Evolutionary conservation across 2,888 invertebrate species (phyloP).

Genomic region (Syrista parreyssii): DNA sequence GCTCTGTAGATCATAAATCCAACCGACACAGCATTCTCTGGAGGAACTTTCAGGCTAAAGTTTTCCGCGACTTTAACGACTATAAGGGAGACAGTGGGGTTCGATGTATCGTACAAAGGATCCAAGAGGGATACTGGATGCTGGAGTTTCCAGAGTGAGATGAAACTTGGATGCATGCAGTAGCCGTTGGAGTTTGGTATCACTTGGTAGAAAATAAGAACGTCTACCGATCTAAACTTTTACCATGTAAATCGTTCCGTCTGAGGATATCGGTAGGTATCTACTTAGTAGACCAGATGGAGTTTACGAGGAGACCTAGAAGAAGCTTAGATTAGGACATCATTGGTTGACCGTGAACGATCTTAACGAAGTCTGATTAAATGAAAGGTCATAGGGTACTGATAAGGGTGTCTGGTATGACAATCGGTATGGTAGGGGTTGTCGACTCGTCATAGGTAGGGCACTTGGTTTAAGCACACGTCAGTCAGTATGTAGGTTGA

Average conservation of each 20-base stretch:
- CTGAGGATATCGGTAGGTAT: neutral
- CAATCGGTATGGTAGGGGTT: constrained; percentile 10
- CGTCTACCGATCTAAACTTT: neutral
- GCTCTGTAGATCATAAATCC: neutral
- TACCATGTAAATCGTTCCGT: neutral
- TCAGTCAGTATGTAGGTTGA: constrained; percentile 50
- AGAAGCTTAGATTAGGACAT: no score
- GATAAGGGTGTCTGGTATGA: neutral
- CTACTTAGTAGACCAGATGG: neutral
- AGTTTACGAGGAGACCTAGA: neutral
- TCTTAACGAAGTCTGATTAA: neutral
- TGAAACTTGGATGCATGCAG: neutral
- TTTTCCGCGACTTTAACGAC: neutral
- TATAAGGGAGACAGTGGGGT: neutral
- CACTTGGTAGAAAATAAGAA: neutral
- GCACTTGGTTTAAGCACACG: constrained; percentile 48
- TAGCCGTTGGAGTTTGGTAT: neutral
- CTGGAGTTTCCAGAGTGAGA: neutral
- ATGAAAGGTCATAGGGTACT: neutral
- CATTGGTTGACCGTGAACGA: neutral
- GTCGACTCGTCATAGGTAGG: constrained; percentile 31
- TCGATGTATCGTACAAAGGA: neutral
- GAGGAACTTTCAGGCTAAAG: neutral
- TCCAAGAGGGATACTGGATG: neutral
- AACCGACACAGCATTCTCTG: neutral